A percentile compares a stretch with the other conserved stretches of the same genome.
Conservation (phyloP, 2,888 invertebrate genomes). For the Drosophila lutescens region DNA sequence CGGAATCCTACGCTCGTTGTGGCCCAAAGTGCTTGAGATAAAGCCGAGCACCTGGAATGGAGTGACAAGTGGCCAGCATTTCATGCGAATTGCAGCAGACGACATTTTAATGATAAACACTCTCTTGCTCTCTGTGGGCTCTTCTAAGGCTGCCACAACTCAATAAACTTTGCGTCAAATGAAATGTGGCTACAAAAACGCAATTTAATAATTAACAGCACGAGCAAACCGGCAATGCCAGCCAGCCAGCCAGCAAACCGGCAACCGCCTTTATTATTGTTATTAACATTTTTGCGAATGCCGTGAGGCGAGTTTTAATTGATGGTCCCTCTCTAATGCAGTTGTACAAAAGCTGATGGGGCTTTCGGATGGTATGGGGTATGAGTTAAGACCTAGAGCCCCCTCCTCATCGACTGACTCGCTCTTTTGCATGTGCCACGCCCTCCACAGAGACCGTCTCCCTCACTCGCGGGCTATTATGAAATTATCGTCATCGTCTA, state of each 20-base stretch:
- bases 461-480: conserved; percentile 71
- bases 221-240: conserved; percentile 37
- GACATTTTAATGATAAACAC: conserved; percentile 79
- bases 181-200: conserved; percentile 78
- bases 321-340: conserved; percentile 79
- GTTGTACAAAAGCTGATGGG: conserved; percentile 75
- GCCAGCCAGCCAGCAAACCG: conserved; percentile 17
- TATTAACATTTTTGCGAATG: conserved; percentile 77
- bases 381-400: conserved; percentile 3
- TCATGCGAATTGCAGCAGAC: conserved; percentile 77
- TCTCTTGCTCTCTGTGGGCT: conserved; percentile 13
- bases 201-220: conserved; percentile 80
- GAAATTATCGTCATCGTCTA: conserved; percentile 72
- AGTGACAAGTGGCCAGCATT: conserved; percentile 79
- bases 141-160: conserved; percentile 62
- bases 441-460: conserved; percentile 56
- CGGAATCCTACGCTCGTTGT: conserved; percentile 16
- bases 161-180: conserved; percentile 74
- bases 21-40: conserved; percentile 75
- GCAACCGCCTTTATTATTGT: conserved; percentile 73
- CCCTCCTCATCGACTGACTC: conserved; percentile 46
- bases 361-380: not conserved
- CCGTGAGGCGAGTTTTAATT: conserved; percentile 74
- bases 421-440: conserved; percentile 79
- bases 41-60: conserved; percentile 77